Percentiles rank a stretch among this genome's conserved stretches.
These are phyloP conservation scores for Phenacoccus solenopsis DNA, from an alignment of 1,140 invertebrate genomes.

Conservation along the genomic window DNA sequence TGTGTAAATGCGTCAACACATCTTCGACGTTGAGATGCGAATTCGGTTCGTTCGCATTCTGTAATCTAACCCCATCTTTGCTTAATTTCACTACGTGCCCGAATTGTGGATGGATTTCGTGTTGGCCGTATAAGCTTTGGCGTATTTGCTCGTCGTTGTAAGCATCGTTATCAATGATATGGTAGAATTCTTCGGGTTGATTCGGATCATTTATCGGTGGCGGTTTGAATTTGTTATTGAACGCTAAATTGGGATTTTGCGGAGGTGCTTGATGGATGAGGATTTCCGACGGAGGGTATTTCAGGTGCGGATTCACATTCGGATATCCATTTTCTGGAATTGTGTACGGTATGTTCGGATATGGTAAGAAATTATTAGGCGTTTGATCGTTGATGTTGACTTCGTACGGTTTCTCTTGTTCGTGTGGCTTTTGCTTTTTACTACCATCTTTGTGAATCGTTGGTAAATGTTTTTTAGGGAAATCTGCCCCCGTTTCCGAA, in stretches of 20 bases:
- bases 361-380: neutral
- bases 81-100: neutral
- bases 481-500: neutral
- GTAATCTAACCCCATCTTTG: neutral
- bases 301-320: neutral
- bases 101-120: constrained; percentile 9
- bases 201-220: neutral
- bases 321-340: neutral
- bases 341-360: neutral
- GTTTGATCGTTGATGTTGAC: neutral
- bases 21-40: neutral
- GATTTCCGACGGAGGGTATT: neutral
- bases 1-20: neutral
- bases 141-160: constrained; percentile 11
- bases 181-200: constrained; percentile 2
- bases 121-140: neutral
- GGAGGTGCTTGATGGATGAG: constrained; percentile 1
- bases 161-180: constrained; percentile 3
- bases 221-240: neutral
- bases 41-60: constrained; percentile 4
- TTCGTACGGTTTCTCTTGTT: neutral
- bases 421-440: neutral
- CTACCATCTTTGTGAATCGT: neutral
- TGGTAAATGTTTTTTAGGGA: neutral
- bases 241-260: neutral